Percentiles rank a stretch among this genome's conserved stretches.
Conservation (phyloP, 23 tunicate species). For the Trididemnum miniatum region DNA sequence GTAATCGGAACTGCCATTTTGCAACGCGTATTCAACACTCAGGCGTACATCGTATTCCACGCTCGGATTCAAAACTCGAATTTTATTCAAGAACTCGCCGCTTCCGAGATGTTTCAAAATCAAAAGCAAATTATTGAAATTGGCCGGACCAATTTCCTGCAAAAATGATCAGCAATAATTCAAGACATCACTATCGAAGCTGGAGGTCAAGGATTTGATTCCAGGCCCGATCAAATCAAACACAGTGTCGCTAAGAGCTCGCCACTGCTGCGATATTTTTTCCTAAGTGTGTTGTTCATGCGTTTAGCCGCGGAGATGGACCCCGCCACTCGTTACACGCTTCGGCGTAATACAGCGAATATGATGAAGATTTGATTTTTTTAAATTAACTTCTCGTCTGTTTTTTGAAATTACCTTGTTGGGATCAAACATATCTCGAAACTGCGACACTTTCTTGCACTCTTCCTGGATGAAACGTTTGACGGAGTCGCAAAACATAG, state of each 20-base stretch:
- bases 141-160: slow-evolving; percentile 39
- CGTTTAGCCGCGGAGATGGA: too few species aligned
- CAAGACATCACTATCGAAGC: too few species aligned
- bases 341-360: too few species aligned
- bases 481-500: slow-evolving; percentile 35
- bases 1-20: slow-evolving; percentile 40
- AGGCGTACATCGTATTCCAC: slow-evolving; percentile 36
- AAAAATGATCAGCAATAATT: background rate
- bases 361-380: too few species aligned
- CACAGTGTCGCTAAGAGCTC: too few species aligned
- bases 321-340: too few species aligned
- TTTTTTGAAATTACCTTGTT: too few species aligned
- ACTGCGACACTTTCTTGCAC: slow-evolving; percentile 36
- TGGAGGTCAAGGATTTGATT: too few species aligned
- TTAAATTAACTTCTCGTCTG: too few species aligned
- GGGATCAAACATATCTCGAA: slow-evolving; percentile 55
- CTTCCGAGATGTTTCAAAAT: slow-evolving; percentile 27
- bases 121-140: slow-evolving; percentile 28
- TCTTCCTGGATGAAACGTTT: slow-evolving; percentile 49
- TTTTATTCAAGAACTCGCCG: slow-evolving; percentile 4
- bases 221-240: too few species aligned
- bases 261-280: too few species aligned
- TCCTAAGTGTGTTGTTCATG: too few species aligned
- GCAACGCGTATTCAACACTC: slow-evolving; percentile 41
- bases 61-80: slow-evolving; percentile 36